Base-by-base conservation (phyloP, 2,113 vertebrate genomes). In the Okapia johnstoni region DNA sequence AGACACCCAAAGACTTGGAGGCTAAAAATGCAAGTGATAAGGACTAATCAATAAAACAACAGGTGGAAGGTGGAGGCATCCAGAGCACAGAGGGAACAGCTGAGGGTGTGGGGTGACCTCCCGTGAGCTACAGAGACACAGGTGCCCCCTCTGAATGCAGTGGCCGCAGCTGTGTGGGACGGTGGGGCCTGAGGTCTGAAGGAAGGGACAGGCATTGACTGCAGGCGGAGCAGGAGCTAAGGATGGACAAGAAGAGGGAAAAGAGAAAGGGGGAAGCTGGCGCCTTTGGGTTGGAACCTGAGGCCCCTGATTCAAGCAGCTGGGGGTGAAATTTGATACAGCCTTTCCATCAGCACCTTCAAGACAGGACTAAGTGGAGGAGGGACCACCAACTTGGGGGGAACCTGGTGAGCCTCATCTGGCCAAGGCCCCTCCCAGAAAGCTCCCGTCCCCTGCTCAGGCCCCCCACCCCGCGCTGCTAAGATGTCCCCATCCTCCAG, bases 61-160 rank as follows among this genome's bases (percentile, higher is more conserved):
- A 36, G 61, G n/a, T 21, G n/a, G 19, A 86, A 61, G 26, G 6
- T 7, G 5, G 40, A 28, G 2, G 48, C 0, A 0, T 26, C 43
- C 54, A 36, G 73, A 87, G 57, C 30, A 52, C 25, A 50, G 15
- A 70, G 83, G 28, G 43, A 21, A 55, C 23, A 19, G 48, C 57
- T 55, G 83, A 90, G n/a, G 33, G 7, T 43, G 23, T 10, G 3
- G 40, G 15, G 9, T 11, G 33, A 52, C 40, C 33, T 11, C 11
- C 79, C 4, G 15, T 11, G 36, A 58, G 10, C 33, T 57, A 3
- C 8, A 7, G 19, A 46, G 55, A 46, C 46, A n/a, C 28, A 79
- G 43, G 40, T 5, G 23, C 25, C 43, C 50, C 8, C 19, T 70
- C 48, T 40, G 26, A 48, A 16, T 30, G 1, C 46, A 48, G 88